Base-by-base conservation (phyloP, 1,140 invertebrate species). In the Meloidogyne chitwoodi region DNA sequence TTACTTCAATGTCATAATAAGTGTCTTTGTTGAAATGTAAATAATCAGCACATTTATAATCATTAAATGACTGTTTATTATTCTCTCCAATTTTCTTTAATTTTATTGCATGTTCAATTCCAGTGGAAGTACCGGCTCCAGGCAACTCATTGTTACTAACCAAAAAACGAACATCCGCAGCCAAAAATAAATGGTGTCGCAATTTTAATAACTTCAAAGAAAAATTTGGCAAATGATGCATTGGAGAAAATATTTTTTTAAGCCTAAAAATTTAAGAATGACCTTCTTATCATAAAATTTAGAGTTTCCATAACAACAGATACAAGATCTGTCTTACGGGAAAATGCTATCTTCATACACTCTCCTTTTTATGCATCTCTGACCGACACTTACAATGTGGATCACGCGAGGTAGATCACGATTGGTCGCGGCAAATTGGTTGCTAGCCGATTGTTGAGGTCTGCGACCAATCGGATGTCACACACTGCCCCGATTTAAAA, bases 1-100 rank as follows among this genome's bases (percentile, higher is more conserved):
- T 67, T 44, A 82, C 81, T 64, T 82, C 81, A 19, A 27, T 77
- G 62, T 82, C 71, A 56, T 82, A 82, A 61, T 62, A 82, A 61
- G 81, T 82, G 26, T 67, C 75, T 5, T n/a, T 75, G n/a, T 81
- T 82, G 38, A 68, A 83, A 48, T 84, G n/a, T 3, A 83, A 77
- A 65, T 82, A 82, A 24, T 82, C 81, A 27, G 26, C 38, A 65
- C 81, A 82, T 70, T 82, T 82, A 65, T 82, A 82, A 26, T 84
- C 82, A 62, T 81, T 78, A 56, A 69, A 68, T 56, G 82, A 71
- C 71, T 83, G 78, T 61, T 83, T 76, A 41, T 80, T 77, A 19
- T 71, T 66, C 22, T 70, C 29, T 24, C 62, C 62, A 16, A 64
- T 19, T 29, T 76, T 34, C 5, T 81, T 79, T 31, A 72, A 79